Base-by-base conservation (phyloP, 1,140 invertebrate genomes). In the Macrotrachela quadricornifera region DNA sequence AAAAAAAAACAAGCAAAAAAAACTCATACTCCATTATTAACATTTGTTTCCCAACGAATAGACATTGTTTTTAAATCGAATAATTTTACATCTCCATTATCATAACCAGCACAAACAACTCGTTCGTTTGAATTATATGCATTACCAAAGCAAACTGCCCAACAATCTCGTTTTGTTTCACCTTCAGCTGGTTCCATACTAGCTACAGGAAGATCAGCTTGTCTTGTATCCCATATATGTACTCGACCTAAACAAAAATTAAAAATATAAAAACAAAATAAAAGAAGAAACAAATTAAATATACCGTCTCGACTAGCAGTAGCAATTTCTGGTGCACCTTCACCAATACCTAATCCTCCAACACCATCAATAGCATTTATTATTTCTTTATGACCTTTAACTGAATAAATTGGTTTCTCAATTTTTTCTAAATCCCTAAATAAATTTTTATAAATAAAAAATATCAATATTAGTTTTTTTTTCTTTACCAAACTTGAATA, bases 71-170 rank as follows among this genome's bases (percentile, higher is more conserved):
- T 76, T n/a, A 95, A 70, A 72, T 94, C 86, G 68, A 90, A 94
- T 66, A 94, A 76, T 72, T 94, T 94, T 0, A 95, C 68, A 67
- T 95, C 90, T 0, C 90, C 90, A 72, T 94, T 95, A 63, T 95
- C 88, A 67, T 91, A 95, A 6, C 88, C 90, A 41, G 86, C 81
- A 55, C 78, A 79, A 1, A 94, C 77, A 52, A 83, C 74, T 52
- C 87, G 73, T 61, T 94, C 86, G 38, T 82, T 74, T 17, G 79
- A 76, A 64, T 82, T 86, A 62, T 80, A 86, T 0, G 83, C 80
- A 72, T 94, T 68, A 73, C 84, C 85, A 63, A 88, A 87, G 13
- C 78, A 75, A 11, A 87, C 84, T 6, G 78, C 66, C 85, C 85
- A 91, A 65, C 85, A 88, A 59, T 90, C 85, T 39, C 83, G 71